Evolutionary conservation across 2,113 vertebrate genomes (phyloP).

Genomic region (Hemichromis elongatus): DNA sequence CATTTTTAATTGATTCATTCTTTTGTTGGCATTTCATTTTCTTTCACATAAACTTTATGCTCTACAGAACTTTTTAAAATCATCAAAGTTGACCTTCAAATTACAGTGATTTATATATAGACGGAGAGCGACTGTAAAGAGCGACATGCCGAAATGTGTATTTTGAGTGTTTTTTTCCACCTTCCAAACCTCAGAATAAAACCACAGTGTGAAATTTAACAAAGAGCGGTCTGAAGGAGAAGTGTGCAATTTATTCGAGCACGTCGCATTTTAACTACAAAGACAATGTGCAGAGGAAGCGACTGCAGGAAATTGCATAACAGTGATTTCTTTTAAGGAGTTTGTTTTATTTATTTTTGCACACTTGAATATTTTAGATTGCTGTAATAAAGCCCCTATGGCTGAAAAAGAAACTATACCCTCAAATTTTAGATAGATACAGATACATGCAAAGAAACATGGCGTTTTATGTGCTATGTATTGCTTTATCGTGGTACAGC

Average conservation of each 20-base stretch:
- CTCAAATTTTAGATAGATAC: background rate
- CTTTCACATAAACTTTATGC: background rate
- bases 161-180: background rate
- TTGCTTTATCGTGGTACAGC: conserved; percentile 19
- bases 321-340: background rate
- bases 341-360: background rate
- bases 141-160: background rate
- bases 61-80: background rate
- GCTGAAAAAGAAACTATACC: background rate
- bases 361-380: background rate
- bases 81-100: background rate
- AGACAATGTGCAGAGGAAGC: background rate
- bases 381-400: rapidly evolving
- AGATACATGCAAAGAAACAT: background rate
- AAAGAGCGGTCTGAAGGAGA: background rate
- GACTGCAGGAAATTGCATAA: background rate
- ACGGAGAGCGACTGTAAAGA: background rate
- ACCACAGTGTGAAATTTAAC: background rate
- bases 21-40: background rate
- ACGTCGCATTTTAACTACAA: background rate
- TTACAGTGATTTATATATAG: background rate
- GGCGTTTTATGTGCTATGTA: background rate
- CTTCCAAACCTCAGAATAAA: background rate
- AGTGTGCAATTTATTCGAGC: background rate
- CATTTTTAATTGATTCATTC: background rate